These are phyloP conservation scores for Pseudomyrmex pallidus DNA, from an alignment of 1,140 invertebrate genomes.

Conservation along the genomic window DNA sequence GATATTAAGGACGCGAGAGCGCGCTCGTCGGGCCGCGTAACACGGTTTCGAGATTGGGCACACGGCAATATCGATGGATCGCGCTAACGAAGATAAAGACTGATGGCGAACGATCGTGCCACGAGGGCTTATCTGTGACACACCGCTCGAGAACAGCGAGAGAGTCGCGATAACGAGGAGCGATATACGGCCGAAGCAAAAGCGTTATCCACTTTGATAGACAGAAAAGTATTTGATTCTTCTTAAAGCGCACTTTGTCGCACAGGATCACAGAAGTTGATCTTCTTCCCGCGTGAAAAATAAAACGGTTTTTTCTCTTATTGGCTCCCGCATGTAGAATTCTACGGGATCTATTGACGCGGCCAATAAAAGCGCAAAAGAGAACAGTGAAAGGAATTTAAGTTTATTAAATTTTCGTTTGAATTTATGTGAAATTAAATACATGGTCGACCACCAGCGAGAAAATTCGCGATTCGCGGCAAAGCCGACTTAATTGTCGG, in stretches of 20 bases:
- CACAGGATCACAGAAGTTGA: too few species aligned
- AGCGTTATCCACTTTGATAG: background rate
- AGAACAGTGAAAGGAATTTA: too few species aligned
- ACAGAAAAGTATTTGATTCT: background rate
- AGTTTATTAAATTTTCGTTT: too few species aligned
- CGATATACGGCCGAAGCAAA: conserved; percentile 1
- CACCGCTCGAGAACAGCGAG: conserved; percentile 3
- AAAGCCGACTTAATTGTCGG: too few species aligned
- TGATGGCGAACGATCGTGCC: conserved; percentile 41
- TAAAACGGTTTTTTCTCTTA: background rate
- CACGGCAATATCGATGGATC: conserved; percentile 48
- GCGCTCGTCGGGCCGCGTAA: conserved; percentile 39
- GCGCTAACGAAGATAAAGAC: conserved; percentile 41
- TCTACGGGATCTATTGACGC: too few species aligned
- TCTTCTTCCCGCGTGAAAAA: background rate
- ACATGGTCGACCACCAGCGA: too few species aligned
- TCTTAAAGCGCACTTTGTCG: background rate
- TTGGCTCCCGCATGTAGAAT: too few species aligned
- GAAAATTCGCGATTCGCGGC: too few species aligned
- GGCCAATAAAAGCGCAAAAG: too few species aligned
- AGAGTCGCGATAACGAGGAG: conserved; percentile 20
- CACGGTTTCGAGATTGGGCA: conserved; percentile 58
- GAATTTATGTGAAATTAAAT: too few species aligned
- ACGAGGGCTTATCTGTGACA: conserved; percentile 30
- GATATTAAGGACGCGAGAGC: conserved; percentile 35